These are phyloP conservation scores for Florisuga fusca DNA, from an alignment of 2,797 vertebrate species.

Conservation along the genomic window DNA sequence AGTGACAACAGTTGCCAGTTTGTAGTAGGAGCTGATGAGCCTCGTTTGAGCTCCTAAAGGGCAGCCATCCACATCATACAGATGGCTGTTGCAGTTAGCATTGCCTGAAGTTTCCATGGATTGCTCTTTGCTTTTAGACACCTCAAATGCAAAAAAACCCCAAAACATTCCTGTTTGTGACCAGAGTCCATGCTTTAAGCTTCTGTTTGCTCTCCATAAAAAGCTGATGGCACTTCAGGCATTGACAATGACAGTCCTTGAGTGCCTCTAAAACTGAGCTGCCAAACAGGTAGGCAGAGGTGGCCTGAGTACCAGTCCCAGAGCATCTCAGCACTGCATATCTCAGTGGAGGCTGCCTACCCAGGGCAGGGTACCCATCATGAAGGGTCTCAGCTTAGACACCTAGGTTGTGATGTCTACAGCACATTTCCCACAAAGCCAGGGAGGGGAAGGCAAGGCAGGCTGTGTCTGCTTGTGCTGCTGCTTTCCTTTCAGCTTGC, in stretches of 20 bases:
- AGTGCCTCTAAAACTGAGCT: not conserved
- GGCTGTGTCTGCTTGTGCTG: not conserved
- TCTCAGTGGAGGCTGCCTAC: not conserved
- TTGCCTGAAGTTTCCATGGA: not conserved
- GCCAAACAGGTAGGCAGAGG: not conserved
- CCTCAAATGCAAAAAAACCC: not conserved
- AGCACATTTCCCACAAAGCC: not conserved
- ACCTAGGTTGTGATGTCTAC: not conserved
- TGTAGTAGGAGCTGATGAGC: not conserved
- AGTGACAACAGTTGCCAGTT: not conserved
- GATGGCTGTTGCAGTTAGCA: not conserved
- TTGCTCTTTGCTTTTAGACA: not conserved
- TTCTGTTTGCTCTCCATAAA: not conserved
- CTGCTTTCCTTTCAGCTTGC: not conserved
- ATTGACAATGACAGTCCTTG: not conserved
- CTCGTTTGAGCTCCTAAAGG: not conserved
- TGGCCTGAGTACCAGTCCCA: not conserved
- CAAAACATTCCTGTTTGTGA: not conserved
- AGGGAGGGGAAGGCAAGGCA: not conserved
- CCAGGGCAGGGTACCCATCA: not conserved
- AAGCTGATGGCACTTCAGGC: not conserved
- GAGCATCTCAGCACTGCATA: not conserved
- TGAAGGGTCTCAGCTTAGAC: rapidly evolving
- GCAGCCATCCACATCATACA: not conserved
- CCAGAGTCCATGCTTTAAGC: not conserved